phyloP scores from a whole-genome alignment of 35 echinoderm and acorn worm species.

The Holothuria glaberrima region DNA sequence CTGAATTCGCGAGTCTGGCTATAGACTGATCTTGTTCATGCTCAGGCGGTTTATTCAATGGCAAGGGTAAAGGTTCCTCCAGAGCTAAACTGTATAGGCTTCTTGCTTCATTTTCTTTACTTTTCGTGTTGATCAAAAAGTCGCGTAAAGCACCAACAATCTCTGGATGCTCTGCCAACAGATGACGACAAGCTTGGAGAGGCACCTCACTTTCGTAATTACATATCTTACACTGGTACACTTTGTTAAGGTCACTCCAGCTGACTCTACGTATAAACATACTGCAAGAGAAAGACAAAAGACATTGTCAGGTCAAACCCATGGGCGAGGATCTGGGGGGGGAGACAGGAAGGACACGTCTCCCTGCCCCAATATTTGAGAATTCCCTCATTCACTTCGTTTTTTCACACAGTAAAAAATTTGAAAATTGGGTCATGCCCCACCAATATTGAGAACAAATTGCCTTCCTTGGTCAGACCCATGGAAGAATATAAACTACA shows the following conservation, averaged over 20 bases:
- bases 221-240: slow-evolving; percentile 58
- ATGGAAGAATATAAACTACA: too few species aligned
- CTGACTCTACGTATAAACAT: slow-evolving; percentile 59
- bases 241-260: slow-evolving; percentile 44
- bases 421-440: too few species aligned
- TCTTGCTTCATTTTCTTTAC: background rate
- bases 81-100: slow-evolving; percentile 41
- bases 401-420: too few species aligned
- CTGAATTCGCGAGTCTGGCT: background rate
- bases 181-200: slow-evolving; percentile 32
- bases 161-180: slow-evolving; percentile 45
- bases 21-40: background rate
- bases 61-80: slow-evolving; percentile 38
- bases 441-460: too few species aligned
- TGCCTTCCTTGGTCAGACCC: too few species aligned
- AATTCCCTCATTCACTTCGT: too few species aligned
- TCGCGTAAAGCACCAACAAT: slow-evolving; percentile 38
- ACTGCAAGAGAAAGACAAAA: slow-evolving; percentile 5
- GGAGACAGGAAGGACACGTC: too few species aligned
- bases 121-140: slow-evolving; percentile 15
- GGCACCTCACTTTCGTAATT: slow-evolving; percentile 17
- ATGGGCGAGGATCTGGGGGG: too few species aligned
- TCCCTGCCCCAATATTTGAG: too few species aligned
- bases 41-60: slow-evolving; percentile 10
- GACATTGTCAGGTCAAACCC: too few species aligned